A percentile compares a stretch with the other conserved stretches of the same genome.
phyloP scores from a whole-genome alignment of 2,888 invertebrate genomes.

The Trichacis sp. region DNA sequence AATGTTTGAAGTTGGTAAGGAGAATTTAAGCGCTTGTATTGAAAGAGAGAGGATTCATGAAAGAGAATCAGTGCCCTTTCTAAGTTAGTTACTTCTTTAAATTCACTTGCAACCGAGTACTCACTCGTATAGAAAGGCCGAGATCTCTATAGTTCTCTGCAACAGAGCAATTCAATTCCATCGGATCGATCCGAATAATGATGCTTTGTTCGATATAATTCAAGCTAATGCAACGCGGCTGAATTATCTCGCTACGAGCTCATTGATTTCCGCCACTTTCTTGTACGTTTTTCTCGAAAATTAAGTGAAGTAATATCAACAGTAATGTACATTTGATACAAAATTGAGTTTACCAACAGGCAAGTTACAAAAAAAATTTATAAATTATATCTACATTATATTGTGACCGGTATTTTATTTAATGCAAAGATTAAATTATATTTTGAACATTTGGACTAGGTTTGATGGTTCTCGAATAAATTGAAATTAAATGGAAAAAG shows the following conservation, averaged over 20 bases:
- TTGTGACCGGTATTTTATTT: too few species aligned
- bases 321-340: too few species aligned
- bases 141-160: neutral
- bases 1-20: neutral
- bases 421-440: too few species aligned
- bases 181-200: neutral
- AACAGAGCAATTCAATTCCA: neutral
- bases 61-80: slow-evolving; percentile 9
- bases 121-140: neutral
- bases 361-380: too few species aligned
- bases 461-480: too few species aligned
- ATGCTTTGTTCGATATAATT: slow-evolving; percentile 2
- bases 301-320: too few species aligned
- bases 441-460: too few species aligned
- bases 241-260: neutral
- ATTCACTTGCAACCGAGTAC: slow-evolving; percentile 1
- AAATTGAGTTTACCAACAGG: too few species aligned
- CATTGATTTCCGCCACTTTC: neutral
- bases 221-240: neutral
- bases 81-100: neutral
- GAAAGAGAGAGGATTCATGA: slow-evolving; percentile 8
- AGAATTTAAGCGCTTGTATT: neutral
- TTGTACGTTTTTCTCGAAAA: neutral
- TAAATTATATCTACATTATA: too few species aligned
- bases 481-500: too few species aligned